Conservation (phyloP, 2,113 vertebrate species). For the Corapipo altera region DNA sequence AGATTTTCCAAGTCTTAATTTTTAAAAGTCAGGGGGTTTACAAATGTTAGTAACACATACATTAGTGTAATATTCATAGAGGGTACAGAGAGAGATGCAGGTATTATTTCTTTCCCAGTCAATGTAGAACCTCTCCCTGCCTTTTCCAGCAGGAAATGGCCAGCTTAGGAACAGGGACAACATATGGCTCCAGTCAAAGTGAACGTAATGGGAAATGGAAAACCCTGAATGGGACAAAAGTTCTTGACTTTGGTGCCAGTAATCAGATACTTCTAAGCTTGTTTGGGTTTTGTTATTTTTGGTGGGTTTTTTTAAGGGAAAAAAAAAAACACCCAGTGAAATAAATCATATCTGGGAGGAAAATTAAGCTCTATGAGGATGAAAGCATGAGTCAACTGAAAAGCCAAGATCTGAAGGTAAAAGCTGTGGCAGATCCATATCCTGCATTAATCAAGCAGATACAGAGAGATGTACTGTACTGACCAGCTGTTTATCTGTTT, state of each 20-base stretch:
- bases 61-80: not conserved
- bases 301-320: not conserved
- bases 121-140: not conserved
- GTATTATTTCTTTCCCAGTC: not conserved
- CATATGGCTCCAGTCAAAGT: conserved; percentile 30
- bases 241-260: conserved; percentile 35
- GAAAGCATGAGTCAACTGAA: conserved; percentile 2
- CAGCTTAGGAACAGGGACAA: not conserved
- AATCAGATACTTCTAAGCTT: not conserved
- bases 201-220: not conserved
- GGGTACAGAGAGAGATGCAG: not conserved
- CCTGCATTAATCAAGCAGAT: conserved; percentile 41
- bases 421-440: not conserved
- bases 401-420: conserved; percentile 18
- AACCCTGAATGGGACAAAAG: conserved; percentile 15
- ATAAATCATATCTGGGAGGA: conserved; percentile 34
- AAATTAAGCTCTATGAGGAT: not conserved
- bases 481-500: conserved; percentile 13
- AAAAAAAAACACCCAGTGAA: not conserved
- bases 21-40: not conserved
- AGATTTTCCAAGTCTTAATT: not conserved
- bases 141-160: conserved; percentile 12
- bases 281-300: not conserved
- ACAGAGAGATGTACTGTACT: not conserved
- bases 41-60: not conserved